Percentiles rank a stretch among this genome's conserved stretches.
These are phyloP conservation scores for Tichodroma muraria DNA, from an alignment of 2,113 vertebrate species.

Conservation along the genomic window DNA sequence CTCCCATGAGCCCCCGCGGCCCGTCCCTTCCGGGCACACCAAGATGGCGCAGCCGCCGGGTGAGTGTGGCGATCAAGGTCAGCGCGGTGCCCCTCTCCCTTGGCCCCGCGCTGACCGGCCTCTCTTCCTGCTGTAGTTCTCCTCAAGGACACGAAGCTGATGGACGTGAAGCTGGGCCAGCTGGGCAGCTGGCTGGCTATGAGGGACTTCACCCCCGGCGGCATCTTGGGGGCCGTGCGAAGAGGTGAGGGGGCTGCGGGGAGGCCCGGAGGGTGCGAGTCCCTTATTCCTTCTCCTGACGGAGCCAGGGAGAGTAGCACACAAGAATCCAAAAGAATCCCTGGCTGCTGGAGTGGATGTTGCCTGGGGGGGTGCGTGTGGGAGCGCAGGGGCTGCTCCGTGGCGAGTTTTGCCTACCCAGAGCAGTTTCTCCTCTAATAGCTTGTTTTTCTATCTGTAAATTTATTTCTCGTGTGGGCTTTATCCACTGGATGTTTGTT, in stretches of 20 bases:
- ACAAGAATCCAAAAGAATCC: accelerated
- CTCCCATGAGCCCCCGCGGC: neutral
- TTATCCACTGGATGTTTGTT: neutral
- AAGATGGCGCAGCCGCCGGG: slow-evolving; percentile 56
- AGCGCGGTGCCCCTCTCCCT: neutral
- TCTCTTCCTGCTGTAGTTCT: slow-evolving; percentile 67
- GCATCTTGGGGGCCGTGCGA: slow-evolving; percentile 62
- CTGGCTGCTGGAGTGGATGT: accelerated
- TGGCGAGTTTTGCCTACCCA: neutral
- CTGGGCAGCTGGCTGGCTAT: slow-evolving; percentile 80
- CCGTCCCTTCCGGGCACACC: neutral
- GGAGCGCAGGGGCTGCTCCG: neutral
- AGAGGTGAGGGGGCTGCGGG: slow-evolving; percentile 73
- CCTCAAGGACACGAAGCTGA: slow-evolving; percentile 79
- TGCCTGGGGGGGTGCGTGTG: no score
- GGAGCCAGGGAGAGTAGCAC: neutral
- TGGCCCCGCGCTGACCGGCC: neutral
- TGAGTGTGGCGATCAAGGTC: neutral
- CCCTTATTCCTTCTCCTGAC: neutral
- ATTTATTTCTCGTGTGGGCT: accelerated
- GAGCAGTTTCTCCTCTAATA: neutral
- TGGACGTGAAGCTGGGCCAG: slow-evolving; percentile 89
- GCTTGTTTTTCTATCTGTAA: neutral
- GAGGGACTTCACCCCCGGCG: slow-evolving; percentile 82
- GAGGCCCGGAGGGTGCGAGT: neutral